These are phyloP conservation scores for Callopanchax toddi DNA, from an alignment of 2,113 vertebrate species.

Conservation along the genomic window DNA sequence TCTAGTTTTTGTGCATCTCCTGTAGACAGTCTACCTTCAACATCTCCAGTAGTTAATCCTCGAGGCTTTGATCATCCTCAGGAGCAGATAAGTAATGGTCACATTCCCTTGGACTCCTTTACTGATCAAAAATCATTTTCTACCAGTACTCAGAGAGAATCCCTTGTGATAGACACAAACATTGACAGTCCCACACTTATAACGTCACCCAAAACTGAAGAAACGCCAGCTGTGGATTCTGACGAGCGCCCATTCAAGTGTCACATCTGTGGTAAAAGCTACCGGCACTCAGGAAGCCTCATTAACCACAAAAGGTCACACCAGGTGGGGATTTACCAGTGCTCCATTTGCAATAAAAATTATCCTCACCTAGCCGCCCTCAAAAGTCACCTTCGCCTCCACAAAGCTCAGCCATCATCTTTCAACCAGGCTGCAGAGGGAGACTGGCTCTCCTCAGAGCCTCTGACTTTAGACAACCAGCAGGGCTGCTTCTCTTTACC, in stretches of 20 bases:
- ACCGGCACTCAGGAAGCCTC: constrained; percentile 90
- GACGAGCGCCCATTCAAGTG: constrained; percentile 81
- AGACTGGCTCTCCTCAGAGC: constrained; percentile 81
- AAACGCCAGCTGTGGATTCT: constrained; percentile 46
- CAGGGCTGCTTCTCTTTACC: constrained; percentile 61
- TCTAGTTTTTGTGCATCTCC: constrained; percentile 72
- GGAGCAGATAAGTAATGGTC: constrained; percentile 61
- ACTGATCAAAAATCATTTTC: constrained; percentile 59
- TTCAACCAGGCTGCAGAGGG: constrained; percentile 60
- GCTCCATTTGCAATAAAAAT: constrained; percentile 84
- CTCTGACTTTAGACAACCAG: constrained; percentile 70
- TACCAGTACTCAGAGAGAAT: constrained; percentile 68
- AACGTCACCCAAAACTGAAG: constrained; percentile 41
- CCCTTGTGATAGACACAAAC: constrained; percentile 44
- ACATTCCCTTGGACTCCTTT: constrained; percentile 79
- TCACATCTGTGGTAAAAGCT: constrained; percentile 87
- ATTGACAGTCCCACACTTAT: constrained; percentile 35
- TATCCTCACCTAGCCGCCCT: constrained; percentile 88
- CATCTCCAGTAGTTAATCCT: constrained; percentile 75
- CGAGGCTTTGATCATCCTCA: constrained; percentile 73
- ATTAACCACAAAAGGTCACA: constrained; percentile 92
- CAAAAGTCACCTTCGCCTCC: constrained; percentile 87
- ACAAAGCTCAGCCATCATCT: constrained; percentile 77
- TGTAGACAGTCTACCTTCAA: constrained; percentile 75
- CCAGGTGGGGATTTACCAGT: constrained; percentile 86